Conservation (phyloP, 2,113 vertebrate species). For the Labeo catla region DNA sequence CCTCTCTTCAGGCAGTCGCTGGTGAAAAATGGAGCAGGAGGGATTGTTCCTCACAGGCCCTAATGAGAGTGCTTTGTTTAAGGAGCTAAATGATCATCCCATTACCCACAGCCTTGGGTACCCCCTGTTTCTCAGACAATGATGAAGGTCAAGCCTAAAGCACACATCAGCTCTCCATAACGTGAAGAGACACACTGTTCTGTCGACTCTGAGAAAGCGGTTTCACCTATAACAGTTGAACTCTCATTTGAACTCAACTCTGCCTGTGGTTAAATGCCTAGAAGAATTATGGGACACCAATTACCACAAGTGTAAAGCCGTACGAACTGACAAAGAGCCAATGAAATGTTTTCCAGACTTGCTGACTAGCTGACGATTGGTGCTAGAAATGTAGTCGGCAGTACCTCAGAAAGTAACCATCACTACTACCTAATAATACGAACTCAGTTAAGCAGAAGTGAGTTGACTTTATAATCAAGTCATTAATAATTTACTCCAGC, state of each 20-base stretch:
- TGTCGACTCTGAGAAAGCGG: conserved; percentile 61
- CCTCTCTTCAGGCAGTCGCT: background rate
- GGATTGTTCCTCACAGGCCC: conserved; percentile 1
- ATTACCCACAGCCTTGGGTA: conserved; percentile 56
- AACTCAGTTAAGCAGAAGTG: background rate
- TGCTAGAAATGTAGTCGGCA: background rate
- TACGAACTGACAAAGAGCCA: conserved; percentile 2
- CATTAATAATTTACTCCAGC: conserved; percentile 47
- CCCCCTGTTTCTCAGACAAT: conserved; percentile 61
- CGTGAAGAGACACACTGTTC: conserved; percentile 59
- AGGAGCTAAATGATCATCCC: conserved; percentile 61
- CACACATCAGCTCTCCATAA: conserved; percentile 56
- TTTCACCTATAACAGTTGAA: conserved; percentile 60
- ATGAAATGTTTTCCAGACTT: background rate
- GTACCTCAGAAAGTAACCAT: background rate
- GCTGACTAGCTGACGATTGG: background rate
- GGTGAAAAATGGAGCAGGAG: conserved; percentile 33
- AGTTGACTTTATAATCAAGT: background rate
- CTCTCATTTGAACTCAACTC: conserved; percentile 7
- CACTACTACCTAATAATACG: background rate
- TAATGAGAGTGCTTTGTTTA: conserved; percentile 60
- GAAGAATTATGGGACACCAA: conserved; percentile 10
- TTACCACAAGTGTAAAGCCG: background rate
- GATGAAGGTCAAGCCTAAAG: conserved; percentile 74
- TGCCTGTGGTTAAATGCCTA: background rate